Conservation (phyloP, 2,797 vertebrate genomes). For the Bradypus variegatus region DNA sequence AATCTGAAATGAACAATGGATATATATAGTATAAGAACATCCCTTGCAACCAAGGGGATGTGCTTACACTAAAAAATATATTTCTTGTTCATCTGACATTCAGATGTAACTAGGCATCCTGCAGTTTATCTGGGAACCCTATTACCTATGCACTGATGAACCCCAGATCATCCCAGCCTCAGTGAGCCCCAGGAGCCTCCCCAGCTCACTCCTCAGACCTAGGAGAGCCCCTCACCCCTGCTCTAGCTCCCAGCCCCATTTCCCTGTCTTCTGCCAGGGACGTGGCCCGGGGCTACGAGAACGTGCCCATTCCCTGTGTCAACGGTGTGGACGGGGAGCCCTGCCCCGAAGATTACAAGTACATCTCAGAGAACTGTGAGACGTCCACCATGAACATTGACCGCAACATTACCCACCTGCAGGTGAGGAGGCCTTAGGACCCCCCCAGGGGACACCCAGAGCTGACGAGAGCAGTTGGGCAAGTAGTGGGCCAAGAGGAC, state of each 20-base stretch:
- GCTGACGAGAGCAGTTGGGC: not conserved
- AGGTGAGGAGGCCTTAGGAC: constrained; percentile 67
- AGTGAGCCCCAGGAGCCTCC: too few relatives aligned
- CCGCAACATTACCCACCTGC: constrained; percentile 92
- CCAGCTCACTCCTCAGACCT: not conserved
- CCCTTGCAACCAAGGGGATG: not conserved
- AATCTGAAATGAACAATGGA: not conserved
- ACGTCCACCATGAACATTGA: constrained; percentile 96
- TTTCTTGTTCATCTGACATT: not conserved
- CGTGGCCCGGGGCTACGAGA: constrained; percentile 90
- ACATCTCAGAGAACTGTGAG: constrained; percentile 94
- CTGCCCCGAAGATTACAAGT: constrained; percentile 91
- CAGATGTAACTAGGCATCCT: not conserved
- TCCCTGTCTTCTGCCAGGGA: constrained; percentile 75
- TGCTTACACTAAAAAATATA: not conserved
- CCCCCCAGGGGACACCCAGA: not conserved
- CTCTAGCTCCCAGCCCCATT: not conserved
- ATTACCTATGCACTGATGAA: fast-evolving
- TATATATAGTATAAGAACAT: too few relatives aligned
- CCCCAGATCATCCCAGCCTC: not conserved
- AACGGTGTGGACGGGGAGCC: constrained; percentile 90
- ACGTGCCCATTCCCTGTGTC: constrained; percentile 91
- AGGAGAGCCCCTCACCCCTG: not conserved
- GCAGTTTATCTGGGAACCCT: not conserved
- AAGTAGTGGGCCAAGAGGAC: not conserved